Evolutionary conservation across 2,888 invertebrate genomes (phyloP).

Genomic region (Nycteola revayana): DNA sequence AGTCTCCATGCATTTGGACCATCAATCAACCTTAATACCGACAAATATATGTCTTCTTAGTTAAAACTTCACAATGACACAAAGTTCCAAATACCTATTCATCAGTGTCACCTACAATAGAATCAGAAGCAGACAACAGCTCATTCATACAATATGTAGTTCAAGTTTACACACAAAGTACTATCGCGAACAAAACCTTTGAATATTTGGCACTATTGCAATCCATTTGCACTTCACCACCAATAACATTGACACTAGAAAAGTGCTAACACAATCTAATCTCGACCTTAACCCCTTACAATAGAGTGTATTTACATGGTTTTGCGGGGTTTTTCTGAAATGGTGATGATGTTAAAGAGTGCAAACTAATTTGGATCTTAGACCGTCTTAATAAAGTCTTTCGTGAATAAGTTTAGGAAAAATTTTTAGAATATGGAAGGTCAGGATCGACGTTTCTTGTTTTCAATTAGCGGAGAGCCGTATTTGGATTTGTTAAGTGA

Average conservation of each 20-base stretch:
- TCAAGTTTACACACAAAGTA: slow-evolving; percentile 70
- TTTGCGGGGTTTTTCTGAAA: too few relatives aligned
- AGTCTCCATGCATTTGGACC: too few relatives aligned
- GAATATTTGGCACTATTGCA: slow-evolving; percentile 49
- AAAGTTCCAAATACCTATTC: slow-evolving; percentile 4
- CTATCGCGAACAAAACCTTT: slow-evolving; percentile 46
- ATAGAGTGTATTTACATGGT: too few relatives aligned
- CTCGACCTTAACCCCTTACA: too few relatives aligned
- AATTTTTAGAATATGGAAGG: slow-evolving; percentile 35
- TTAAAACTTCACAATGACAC: not conserved
- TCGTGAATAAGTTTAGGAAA: not conserved
- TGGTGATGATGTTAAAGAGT: not conserved
- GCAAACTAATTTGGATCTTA: slow-evolving; percentile 29
- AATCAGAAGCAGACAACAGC: slow-evolving; percentile 33
- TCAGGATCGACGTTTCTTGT: slow-evolving; percentile 49
- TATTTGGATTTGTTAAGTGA: slow-evolving; percentile 31
- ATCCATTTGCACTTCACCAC: slow-evolving; percentile 44
- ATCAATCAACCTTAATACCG: too few relatives aligned
- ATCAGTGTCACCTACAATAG: slow-evolving; percentile 12
- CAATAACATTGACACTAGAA: slow-evolving; percentile 11
- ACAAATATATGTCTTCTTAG: too few relatives aligned
- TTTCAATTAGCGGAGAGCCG: slow-evolving; percentile 51
- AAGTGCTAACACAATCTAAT: too few relatives aligned
- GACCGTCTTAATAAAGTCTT: slow-evolving; percentile 9
- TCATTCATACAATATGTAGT: slow-evolving; percentile 65